A percentile compares a stretch with the other conserved stretches of the same genome.
Evolutionary conservation across 64 coral and sea anemone genomes (phyloP).

Genomic region (Montipora capricornis): DNA sequence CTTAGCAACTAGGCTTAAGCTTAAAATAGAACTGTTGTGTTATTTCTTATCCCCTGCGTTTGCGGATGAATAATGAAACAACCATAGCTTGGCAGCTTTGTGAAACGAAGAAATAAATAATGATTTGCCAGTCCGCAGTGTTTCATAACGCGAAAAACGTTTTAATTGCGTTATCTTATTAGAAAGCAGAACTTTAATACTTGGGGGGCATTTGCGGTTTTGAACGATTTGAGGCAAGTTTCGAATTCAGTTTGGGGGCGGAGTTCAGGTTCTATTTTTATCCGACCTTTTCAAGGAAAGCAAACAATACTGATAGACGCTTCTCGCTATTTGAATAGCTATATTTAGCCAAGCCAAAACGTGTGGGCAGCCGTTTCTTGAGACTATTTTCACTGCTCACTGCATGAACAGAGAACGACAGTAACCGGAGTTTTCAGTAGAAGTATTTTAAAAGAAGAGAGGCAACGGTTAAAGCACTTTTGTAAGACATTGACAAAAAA

Average conservation of each 20-base stretch:
- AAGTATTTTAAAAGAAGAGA: background rate
- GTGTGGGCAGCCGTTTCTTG: background rate
- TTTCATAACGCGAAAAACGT: background rate
- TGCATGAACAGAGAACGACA: background rate
- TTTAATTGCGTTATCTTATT: slow-evolving; percentile 28
- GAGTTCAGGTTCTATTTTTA: slow-evolving; percentile 43
- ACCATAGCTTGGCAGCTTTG: background rate
- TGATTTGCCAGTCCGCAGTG: background rate
- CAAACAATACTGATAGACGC: slow-evolving; percentile 52
- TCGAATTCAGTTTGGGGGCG: slow-evolving; percentile 42
- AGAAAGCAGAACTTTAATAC: background rate
- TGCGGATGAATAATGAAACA: slow-evolving; percentile 17
- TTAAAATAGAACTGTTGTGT: slow-evolving; percentile 30
- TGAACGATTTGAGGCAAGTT: slow-evolving; percentile 25
- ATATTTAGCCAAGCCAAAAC: slow-evolving; percentile 20
- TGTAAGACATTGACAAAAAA: background rate
- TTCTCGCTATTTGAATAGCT: slow-evolving; percentile 47
- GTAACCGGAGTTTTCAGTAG: background rate
- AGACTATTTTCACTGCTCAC: background rate
- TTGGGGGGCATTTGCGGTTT: slow-evolving; percentile 23
- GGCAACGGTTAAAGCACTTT: background rate
- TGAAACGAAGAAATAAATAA: slow-evolving; percentile 18
- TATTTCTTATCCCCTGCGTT: background rate
- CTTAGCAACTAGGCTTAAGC: background rate
- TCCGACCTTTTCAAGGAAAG: slow-evolving; percentile 43